phyloP scores from a whole-genome alignment of 2,888 invertebrate genomes.

The Apamea anceps region DNA sequence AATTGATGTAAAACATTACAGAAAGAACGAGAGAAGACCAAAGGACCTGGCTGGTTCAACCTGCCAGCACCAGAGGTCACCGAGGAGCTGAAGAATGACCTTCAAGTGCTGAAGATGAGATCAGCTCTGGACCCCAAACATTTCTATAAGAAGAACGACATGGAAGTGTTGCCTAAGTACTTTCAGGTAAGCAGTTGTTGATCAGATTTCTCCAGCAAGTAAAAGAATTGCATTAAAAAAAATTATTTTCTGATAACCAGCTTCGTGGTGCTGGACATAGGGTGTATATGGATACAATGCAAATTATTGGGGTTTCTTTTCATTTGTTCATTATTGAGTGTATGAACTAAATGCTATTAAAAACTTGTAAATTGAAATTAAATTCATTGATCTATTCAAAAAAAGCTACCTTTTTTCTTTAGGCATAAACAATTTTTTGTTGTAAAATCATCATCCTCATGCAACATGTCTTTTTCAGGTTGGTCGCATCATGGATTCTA shows the following conservation, averaged over 20 bases:
- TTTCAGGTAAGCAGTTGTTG: conserved; percentile 92
- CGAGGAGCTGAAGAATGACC: conserved; percentile 96
- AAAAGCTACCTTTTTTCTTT: no score
- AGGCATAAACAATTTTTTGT: no score
- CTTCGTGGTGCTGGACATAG: no score
- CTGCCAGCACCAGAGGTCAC: conserved; percentile 97
- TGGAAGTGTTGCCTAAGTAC: conserved; percentile 96
- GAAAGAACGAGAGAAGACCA: conserved; percentile 94
- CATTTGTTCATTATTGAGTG: no score
- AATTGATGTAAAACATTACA: conserved; percentile 76
- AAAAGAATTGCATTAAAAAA: no score
- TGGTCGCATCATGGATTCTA: conserved; percentile 95
- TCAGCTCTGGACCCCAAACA: conserved; percentile 97
- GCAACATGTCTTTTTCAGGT: conserved; percentile 86
- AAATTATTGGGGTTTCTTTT: no score
- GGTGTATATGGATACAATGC: no score
- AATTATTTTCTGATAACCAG: no score
- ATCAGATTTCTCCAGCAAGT: no score
- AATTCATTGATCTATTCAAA: no score
- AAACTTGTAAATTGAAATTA: no score
- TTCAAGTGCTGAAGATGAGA: conserved; percentile 97
- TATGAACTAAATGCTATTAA: no score
- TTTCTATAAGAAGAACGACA: conserved; percentile 98
- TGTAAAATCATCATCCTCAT: background rate
- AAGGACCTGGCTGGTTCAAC: conserved; percentile 97